Conservation (phyloP, 2,113 vertebrate genomes). For the Panurus biarmicus region DNA sequence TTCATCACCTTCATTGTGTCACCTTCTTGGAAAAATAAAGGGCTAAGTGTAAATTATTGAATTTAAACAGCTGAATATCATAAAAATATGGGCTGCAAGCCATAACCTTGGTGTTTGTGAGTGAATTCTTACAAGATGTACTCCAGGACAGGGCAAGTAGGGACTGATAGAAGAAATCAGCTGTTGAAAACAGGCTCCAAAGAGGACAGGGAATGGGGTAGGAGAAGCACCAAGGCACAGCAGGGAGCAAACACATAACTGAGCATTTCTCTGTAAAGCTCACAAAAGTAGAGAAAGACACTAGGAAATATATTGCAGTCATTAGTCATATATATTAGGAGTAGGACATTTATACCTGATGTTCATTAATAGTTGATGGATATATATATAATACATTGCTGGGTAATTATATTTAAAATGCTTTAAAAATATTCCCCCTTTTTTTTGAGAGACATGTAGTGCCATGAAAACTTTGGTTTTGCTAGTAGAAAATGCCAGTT, state of each 20-base stretch:
- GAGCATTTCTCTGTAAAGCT: background rate
- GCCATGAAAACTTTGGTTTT: background rate
- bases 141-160: background rate
- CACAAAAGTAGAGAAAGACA: background rate
- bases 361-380: constrained; percentile 32
- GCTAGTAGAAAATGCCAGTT: background rate
- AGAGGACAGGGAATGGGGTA: too few relatives aligned
- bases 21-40: background rate
- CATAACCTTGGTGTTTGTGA: background rate
- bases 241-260: background rate
- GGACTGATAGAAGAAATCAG: background rate
- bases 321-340: constrained; percentile 4
- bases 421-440: background rate
- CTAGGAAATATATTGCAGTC: constrained; percentile 5
- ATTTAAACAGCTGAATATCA: background rate
- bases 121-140: rapidly evolving
- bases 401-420: background rate
- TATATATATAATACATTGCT: background rate
- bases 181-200: background rate
- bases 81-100: background rate
- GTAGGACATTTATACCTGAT: constrained; percentile 27
- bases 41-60: background rate
- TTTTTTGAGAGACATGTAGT: background rate
- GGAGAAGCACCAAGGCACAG: background rate
- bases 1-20: rapidly evolving